Evolutionary conservation across 2,113 vertebrate species (phyloP).

Genomic region (Thomomys bottae): DNA sequence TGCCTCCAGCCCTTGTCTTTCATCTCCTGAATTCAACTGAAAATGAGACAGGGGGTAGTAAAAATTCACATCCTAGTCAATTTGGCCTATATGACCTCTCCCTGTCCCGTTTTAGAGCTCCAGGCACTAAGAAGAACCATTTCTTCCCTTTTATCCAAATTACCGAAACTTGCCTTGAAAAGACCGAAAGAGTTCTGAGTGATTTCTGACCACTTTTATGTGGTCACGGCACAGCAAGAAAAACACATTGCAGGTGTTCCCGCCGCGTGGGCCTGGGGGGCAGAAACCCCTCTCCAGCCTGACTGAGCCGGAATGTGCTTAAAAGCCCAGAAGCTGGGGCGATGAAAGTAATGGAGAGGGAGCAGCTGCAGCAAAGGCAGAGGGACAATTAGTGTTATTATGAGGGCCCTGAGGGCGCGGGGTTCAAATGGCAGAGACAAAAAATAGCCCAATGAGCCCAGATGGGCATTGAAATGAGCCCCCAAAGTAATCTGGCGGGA

Average conservation of each 20-base stretch:
- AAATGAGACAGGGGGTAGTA: neutral
- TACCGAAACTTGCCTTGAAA: constrained; percentile 37
- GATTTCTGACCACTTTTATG: constrained; percentile 60
- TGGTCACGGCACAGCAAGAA: neutral
- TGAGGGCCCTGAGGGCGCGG: constrained; percentile 5
- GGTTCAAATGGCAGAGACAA: constrained; percentile 30
- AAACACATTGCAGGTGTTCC: neutral
- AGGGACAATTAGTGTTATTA: constrained; percentile 51
- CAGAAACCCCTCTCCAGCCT: neutral
- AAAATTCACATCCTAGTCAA: neutral
- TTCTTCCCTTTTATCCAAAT: constrained; percentile 76
- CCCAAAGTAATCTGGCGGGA: constrained; percentile 53
- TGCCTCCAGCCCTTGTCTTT: neutral
- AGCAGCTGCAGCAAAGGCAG: neutral
- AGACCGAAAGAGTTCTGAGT: constrained; percentile 41
- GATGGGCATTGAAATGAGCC: neutral
- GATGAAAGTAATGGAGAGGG: constrained; percentile 47
- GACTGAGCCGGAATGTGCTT: neutral
- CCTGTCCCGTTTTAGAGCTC: constrained; percentile 14
- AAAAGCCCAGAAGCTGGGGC: constrained; percentile 1
- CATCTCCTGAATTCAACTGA: neutral
- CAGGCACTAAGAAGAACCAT: constrained; percentile 34
- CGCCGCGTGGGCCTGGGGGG: neutral
- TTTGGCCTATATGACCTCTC: constrained; percentile 65
- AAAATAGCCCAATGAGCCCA: constrained; percentile 37